Base-by-base conservation (phyloP, 1,140 invertebrate genomes). In the Drosophila guanche region DNA sequence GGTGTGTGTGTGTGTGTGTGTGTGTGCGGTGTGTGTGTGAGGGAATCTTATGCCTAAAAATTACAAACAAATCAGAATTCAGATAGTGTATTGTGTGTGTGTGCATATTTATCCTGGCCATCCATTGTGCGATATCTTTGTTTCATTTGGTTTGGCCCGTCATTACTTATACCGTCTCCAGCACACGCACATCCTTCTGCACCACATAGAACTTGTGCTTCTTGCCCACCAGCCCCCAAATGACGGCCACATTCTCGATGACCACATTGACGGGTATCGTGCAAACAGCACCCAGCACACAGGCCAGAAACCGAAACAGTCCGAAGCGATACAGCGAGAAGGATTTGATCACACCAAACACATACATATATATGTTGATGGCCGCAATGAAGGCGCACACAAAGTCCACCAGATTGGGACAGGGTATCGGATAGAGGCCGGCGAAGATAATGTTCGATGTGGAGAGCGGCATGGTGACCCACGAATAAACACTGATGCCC, bases 191-290 rank as follows among this genome's bases (percentile, higher is more conserved):
- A 91, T 97, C 96, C 92, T 98, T 99, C 85, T 98, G 97, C 6
- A 99, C 97, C 73, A 99, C 95, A 92, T 98, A 98, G 93, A 99
- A 99, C 92, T 97, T 97, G 92, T 98, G 96, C 92, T 98, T 98
- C 78, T 98, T 96, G 20, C 97, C 96, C 71, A 97, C 94, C 27
- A 98, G 92, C 5, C 97, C 97, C 96, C 97, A 98, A 75, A 98
- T 95, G 6, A 98, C 97, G 27, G 97, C 97, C 60, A 98, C 93
- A 92, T 98, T 98, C 93, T 99, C 98, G 69, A 98, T 97, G 43
- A 98, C 93, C 65, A 98, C 93, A 92, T 98, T 98, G 58, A 99
- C 94, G 10, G 97, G 97, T 91, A 98, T 97, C 43, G 96, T 97
- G 45, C 95, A 94, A 7, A 98, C 92, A n/a, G 97, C 96, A 22